phyloP scores from a whole-genome alignment of 2,888 invertebrate species.

The Caenorhabditis sinica region DNA sequence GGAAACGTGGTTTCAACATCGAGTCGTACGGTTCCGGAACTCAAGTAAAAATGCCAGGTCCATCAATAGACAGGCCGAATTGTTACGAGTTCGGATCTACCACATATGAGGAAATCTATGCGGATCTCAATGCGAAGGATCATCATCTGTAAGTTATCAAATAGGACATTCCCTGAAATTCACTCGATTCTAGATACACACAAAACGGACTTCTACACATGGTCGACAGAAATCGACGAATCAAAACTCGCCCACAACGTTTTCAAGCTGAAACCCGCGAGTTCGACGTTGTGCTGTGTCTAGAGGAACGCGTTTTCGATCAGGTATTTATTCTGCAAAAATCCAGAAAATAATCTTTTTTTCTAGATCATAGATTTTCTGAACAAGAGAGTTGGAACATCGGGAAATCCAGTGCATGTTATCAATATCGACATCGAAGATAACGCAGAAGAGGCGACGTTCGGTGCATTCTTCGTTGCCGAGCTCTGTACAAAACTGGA shows the following conservation, averaged over 20 bases:
- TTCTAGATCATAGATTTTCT: slow-evolving; percentile 83
- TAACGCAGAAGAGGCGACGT: slow-evolving; percentile 98
- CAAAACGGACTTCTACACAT: slow-evolving; percentile 98
- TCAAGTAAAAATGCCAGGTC: slow-evolving; percentile 95
- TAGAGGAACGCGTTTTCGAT: slow-evolving; percentile 98
- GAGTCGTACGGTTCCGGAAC: slow-evolving; percentile 85
- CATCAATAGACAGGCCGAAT: slow-evolving; percentile 87
- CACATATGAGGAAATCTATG: slow-evolving; percentile 77
- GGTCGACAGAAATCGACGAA: slow-evolving; percentile 96
- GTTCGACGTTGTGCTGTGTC: slow-evolving; percentile 96
- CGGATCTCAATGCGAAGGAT: slow-evolving; percentile 76
- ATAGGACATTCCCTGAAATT: background rate
- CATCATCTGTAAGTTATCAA: slow-evolving; percentile 72
- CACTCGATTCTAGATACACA: slow-evolving; percentile 88
- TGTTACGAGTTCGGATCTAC: slow-evolving; percentile 78
- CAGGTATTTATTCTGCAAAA: slow-evolving; percentile 87
- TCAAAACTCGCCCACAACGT: slow-evolving; percentile 94
- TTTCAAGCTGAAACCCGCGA: slow-evolving; percentile 93
- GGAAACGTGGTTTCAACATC: slow-evolving; percentile 97
- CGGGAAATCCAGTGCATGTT: slow-evolving; percentile 92
- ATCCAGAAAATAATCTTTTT: background rate
- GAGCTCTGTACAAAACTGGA: slow-evolving; percentile 94
- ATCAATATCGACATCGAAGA: slow-evolving; percentile 99
- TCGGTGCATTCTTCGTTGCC: slow-evolving; percentile 97
- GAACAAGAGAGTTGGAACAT: slow-evolving; percentile 89